A percentile compares a stretch with the other conserved stretches of the same genome.
phyloP scores from a whole-genome alignment of 2,113 vertebrate species.

The Mus spicilegus region DNA sequence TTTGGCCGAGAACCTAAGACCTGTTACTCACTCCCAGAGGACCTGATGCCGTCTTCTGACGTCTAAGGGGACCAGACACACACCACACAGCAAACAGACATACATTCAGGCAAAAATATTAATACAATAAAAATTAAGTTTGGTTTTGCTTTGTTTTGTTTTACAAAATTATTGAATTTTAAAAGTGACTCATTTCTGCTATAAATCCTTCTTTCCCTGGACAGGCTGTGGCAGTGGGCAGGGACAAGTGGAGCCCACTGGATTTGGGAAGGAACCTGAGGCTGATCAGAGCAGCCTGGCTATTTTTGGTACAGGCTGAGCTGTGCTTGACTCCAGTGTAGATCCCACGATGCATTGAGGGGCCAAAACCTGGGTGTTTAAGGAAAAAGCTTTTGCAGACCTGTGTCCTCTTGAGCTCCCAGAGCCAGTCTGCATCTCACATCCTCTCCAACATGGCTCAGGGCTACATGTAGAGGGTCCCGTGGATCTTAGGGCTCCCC shows the following conservation, averaged over 20 bases:
- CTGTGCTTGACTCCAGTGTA: accelerated
- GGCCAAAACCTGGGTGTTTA: neutral
- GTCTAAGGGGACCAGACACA: neutral
- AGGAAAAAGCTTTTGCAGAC: neutral
- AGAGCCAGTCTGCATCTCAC: accelerated
- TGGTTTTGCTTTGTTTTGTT: neutral
- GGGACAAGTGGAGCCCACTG: accelerated
- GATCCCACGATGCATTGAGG: accelerated
- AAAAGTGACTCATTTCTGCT: neutral
- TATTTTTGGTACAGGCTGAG: accelerated
- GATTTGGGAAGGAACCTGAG: accelerated
- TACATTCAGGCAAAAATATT: neutral
- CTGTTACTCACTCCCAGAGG: neutral
- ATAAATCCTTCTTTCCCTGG: accelerated
- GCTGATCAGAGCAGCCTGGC: too few relatives aligned
- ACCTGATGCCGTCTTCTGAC: neutral
- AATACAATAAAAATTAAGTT: neutral
- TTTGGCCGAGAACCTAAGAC: neutral
- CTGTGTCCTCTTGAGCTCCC: neutral
- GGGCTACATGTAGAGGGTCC: accelerated
- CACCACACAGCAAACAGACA: neutral
- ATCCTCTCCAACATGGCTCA: neutral
- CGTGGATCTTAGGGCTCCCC: too few relatives aligned
- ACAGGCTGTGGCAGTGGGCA: neutral
- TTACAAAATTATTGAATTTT: neutral